Evolutionary conservation across 2,797 vertebrate genomes (phyloP), one percentile per base, ranked within the genome.

Genomic region (Oryzias sinensis): DNA sequence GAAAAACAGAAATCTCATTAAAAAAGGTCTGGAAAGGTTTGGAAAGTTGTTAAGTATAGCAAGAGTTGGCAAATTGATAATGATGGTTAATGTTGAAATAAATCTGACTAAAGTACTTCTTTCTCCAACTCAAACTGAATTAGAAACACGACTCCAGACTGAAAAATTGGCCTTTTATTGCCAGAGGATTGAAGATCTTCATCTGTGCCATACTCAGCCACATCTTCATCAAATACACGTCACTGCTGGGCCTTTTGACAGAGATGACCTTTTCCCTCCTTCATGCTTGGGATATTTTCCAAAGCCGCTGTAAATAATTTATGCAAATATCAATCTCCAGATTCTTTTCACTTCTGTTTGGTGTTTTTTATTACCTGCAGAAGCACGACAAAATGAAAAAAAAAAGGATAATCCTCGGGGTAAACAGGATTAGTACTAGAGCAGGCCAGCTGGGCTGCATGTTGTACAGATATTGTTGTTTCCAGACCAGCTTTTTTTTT

Each of bases 131-230:
- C 44, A 66, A 37, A 56, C 61, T 70, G 8, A 77, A 71, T 78
- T 61, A 71, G 57, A 68, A 66, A 47, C 13, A 13, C 56, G 56
- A 65, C 42, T 75, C 49, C 33, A 33, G 51, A 69, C 56, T 74
- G 73, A 79, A 60, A 68, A 2, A 2, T 1, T 79, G 76, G 76
- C 75, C 80, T 85, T 77, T 76, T 37, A 69, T 80, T 82, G 73
- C 76, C 57, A 57, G 56, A 66, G n/a, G 9, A 74, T 63, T 4
- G 49, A 71, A 70, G 46, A 51, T 44, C 71, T 59, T 73, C 65
- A 59, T 37, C 61, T 16, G 25, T 43, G 56, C 40, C 50, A 16
- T 40, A 56, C 70, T 58, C 42, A 70, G 57, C 49, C 50, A 41
- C 37, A 68, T 72, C 57, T 20, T 59, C 50, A 14, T 24, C 16